Evolutionary conservation across 2,888 invertebrate genomes (phyloP).

Genomic region (Sminthurides aquaticus): DNA sequence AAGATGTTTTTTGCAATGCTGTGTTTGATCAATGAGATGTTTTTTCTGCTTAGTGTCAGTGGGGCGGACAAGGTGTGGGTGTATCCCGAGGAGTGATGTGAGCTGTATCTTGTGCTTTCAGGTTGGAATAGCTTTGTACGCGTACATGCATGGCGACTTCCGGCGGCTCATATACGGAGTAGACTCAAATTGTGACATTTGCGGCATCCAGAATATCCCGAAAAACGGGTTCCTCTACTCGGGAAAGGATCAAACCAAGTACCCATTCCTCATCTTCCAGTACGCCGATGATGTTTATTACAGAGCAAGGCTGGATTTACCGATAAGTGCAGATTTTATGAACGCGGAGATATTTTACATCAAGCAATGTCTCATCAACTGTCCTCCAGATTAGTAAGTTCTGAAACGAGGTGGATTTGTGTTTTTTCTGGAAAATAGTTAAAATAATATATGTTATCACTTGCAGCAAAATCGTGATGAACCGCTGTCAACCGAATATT

Average conservation of each 20-base stretch:
- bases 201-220: conserved; percentile 51
- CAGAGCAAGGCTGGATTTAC: conserved; percentile 44
- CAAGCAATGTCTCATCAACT: conserved; percentile 22
- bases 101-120: conserved; percentile 41
- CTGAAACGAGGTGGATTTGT: too few relatives aligned
- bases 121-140: conserved; percentile 49
- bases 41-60: too few relatives aligned
- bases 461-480: conserved; percentile 22
- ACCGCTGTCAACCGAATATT: conserved; percentile 23
- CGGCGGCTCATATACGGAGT: conserved; percentile 50
- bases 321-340: conserved; percentile 14
- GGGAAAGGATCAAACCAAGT: conserved; percentile 48
- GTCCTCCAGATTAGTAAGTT: conserved; percentile 34
- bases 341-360: conserved; percentile 17
- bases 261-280: conserved; percentile 43
- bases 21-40: too few relatives aligned
- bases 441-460: not conserved
- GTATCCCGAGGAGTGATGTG: too few relatives aligned
- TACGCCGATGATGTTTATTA: conserved; percentile 42
- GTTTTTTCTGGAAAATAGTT: not conserved
- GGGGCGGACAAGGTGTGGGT: too few relatives aligned
- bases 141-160: conserved; percentile 52
- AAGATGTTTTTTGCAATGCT: too few relatives aligned
- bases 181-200: conserved; percentile 55
- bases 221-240: conserved; percentile 40